Conservation (phyloP, 2,797 vertebrate genomes). For the Pangasius djambal region DNA sequence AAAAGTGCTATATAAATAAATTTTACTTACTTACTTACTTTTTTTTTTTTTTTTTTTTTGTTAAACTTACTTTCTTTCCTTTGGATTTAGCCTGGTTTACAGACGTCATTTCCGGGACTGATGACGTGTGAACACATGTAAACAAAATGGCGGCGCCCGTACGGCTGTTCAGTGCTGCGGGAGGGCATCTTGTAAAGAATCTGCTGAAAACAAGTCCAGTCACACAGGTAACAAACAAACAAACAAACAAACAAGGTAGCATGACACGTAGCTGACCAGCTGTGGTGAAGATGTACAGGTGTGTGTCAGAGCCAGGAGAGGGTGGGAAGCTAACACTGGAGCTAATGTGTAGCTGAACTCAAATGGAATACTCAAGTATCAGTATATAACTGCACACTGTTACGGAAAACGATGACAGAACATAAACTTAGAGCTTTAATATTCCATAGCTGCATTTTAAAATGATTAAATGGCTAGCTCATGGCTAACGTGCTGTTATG, state of each 20-base stretch:
- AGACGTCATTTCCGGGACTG: background rate
- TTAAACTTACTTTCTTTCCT: too few relatives aligned
- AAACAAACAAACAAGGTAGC: background rate
- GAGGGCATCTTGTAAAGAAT: constrained; percentile 61
- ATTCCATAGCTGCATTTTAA: background rate
- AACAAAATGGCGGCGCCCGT: constrained; percentile 76
- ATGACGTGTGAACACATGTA: constrained; percentile 28
- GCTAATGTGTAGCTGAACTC: background rate
- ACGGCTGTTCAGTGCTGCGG: constrained; percentile 62
- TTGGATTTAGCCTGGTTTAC: background rate
- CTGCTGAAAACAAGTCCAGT: constrained; percentile 59
- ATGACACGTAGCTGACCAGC: background rate
- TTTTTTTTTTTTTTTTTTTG: too few relatives aligned
- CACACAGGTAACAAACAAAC: constrained; percentile 60
- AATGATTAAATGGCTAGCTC: background rate
- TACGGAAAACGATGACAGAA: background rate
- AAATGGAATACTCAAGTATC: background rate
- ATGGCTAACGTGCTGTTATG: background rate
- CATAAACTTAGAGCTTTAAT: background rate
- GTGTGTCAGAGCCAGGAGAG: background rate
- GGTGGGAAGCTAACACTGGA: background rate
- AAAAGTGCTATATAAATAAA: too few relatives aligned
- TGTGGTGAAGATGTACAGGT: background rate
- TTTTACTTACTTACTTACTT: too few relatives aligned
- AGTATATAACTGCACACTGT: background rate